Evolutionary conservation across 2,797 vertebrate species (phyloP).

Genomic region (Psittacula derbiana): DNA sequence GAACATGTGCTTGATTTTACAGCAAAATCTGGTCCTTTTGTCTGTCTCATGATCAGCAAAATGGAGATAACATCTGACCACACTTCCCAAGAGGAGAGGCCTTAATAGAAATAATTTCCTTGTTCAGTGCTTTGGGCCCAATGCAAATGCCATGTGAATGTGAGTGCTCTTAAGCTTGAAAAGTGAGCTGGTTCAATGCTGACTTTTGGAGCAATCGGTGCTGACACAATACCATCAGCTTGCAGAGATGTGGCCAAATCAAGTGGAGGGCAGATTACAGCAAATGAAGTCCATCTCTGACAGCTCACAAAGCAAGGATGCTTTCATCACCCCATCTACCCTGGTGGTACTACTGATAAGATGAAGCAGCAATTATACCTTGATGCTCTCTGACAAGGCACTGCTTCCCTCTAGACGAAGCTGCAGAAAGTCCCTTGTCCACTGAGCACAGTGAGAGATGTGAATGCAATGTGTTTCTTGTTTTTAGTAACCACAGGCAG

Average conservation of each 20-base stretch:
- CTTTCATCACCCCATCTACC: background rate
- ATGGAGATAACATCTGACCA: background rate
- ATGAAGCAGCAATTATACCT: background rate
- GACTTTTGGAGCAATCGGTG: background rate
- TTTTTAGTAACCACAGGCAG: background rate
- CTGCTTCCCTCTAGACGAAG: background rate
- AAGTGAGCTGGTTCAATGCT: background rate
- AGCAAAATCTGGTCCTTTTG: background rate
- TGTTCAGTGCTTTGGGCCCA: background rate
- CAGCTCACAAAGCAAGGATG: background rate
- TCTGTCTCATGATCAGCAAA: background rate
- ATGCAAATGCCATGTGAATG: background rate
- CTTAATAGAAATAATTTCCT: background rate
- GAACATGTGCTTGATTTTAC: background rate
- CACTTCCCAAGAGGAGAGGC: rapidly evolving
- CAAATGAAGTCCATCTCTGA: background rate
- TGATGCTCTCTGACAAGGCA: background rate
- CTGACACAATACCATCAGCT: background rate
- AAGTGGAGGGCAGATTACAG: background rate
- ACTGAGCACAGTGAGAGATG: background rate
- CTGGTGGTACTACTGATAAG: background rate
- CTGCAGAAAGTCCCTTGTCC: background rate
- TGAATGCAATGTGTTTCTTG: background rate
- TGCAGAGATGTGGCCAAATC: background rate
- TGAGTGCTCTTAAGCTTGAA: background rate